Percentiles rank a stretch among this genome's conserved stretches.
Evolutionary conservation across 2,797 vertebrate genomes (phyloP).

Genomic region (Argentina silus): DNA sequence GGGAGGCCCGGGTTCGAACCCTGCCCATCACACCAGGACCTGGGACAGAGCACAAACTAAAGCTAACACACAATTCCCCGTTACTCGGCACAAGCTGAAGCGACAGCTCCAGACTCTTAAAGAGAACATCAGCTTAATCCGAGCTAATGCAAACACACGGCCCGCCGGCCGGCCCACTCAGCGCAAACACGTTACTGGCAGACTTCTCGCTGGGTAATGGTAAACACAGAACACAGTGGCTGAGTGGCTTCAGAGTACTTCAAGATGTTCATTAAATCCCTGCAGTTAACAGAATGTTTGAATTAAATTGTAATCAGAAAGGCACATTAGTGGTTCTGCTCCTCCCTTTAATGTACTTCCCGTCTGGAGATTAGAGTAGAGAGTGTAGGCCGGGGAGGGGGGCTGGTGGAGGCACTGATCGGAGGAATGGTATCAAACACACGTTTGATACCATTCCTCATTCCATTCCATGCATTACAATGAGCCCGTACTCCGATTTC

Average conservation of each 20-base stretch:
- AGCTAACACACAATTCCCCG: conserved; percentile 14
- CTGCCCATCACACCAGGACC: no score
- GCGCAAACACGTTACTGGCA: conserved; percentile 24
- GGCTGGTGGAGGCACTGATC: no score
- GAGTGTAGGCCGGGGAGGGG: not conserved
- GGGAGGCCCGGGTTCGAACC: no score
- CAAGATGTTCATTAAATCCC: conserved; percentile 26
- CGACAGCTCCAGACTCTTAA: conserved; percentile 24
- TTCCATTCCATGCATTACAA: no score
- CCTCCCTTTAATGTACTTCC: conserved; percentile 4
- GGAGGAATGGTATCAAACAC: no score
- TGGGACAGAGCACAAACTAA: not conserved
- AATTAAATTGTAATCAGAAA: conserved; percentile 23
- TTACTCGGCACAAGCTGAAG: conserved; percentile 31
- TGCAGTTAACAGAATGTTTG: conserved; percentile 22
- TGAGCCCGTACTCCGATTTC: no score
- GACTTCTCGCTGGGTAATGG: conserved; percentile 19
- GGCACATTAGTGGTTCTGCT: not conserved
- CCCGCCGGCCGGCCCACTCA: conserved; percentile 22
- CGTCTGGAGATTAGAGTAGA: conserved; percentile 32
- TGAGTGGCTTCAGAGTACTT: not conserved
- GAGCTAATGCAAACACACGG: conserved; percentile 37
- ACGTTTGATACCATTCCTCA: no score
- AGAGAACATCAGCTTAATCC: conserved; percentile 35
- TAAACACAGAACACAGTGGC: conserved; percentile 17